Base-by-base conservation (phyloP, 2,113 vertebrate genomes). In the Takifugu bimaculatus region DNA sequence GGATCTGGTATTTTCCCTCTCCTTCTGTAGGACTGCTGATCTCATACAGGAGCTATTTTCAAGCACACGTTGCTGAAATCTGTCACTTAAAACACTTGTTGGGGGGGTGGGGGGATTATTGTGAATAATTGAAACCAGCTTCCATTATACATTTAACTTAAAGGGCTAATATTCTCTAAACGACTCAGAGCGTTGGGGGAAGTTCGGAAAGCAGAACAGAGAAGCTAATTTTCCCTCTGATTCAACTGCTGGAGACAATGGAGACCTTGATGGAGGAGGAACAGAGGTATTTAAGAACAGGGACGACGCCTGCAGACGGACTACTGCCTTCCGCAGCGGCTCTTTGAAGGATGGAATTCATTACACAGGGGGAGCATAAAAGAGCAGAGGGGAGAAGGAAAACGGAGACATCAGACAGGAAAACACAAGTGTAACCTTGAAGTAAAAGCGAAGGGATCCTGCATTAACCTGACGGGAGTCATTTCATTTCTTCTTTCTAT, bases 251-350 rank as follows among this genome's bases (percentile, higher is more conserved):
- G 43, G 48, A 74, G 63, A 87, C 85, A 88, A 83, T 74, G 80
- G 66, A 54, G 75, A 77, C 79, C 68, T 85, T 87, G 79, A 82
- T 66, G 50, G 63, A 65, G 55, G 62, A 67, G 54, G 67, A 67
- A 67, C 29, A 59, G 66, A 14, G 12, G 35, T 10, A 13, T 51
- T 52, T 59, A 68, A 74, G 70, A 81, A 81, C 79, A 65, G 50
- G 75, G 70, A 32, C 58, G 68, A 45, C 14, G 60, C 50, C 57
- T 63, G 58, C 65, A 64, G 78, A 80, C 70, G 63, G 63, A 65
- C 59, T 69, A 60, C 79, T 72, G 70, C 54, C 60, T 75, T 80
- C 71, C 65, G 51, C 56, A 54, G 63, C 53, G 50, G 68, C 54
- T 70, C 50, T 35, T 52, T 65, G 53, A 82, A 71, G 70, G 65